Percentiles rank a stretch among this genome's conserved stretches.
Conservation (phyloP, 2,797 vertebrate genomes). For the Pogoniulus pusillus region DNA sequence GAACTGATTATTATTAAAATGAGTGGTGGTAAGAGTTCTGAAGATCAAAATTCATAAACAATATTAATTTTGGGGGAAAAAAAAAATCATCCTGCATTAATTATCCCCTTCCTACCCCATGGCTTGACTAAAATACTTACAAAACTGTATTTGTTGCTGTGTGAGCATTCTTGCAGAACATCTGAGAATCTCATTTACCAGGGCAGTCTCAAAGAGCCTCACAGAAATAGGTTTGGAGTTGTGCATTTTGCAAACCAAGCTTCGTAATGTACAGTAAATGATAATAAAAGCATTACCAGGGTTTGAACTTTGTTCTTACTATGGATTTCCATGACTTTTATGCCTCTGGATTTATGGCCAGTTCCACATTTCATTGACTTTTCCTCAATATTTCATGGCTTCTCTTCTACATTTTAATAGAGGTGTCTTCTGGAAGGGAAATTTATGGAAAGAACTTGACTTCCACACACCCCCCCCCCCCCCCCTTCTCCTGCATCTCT, state of each 20-base stretch:
- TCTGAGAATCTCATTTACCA: background rate
- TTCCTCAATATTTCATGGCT: constrained; percentile 41
- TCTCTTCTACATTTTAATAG: constrained; percentile 41
- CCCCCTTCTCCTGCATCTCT: background rate
- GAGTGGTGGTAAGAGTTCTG: too few species aligned
- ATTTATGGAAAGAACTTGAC: constrained; percentile 50
- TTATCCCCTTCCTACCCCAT: too few species aligned
- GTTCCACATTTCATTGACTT: constrained; percentile 36
- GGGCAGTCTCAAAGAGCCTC: background rate
- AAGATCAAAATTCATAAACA: too few species aligned
- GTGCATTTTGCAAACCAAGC: background rate
- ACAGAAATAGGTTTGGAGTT: background rate
- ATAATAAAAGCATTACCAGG: background rate
- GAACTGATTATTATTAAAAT: too few species aligned
- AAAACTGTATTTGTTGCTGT: background rate
- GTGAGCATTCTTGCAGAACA: background rate
- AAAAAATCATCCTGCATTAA: too few species aligned
- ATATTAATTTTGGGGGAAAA: too few species aligned
- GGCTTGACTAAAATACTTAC: background rate
- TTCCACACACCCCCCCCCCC: too few species aligned
- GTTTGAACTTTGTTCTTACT: constrained; percentile 9
- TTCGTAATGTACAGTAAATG: background rate
- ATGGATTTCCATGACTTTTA: constrained; percentile 36
- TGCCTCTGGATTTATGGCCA: background rate
- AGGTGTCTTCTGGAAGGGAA: constrained; percentile 25